A percentile compares a stretch with the other conserved stretches of the same genome.
These are phyloP conservation scores for Cyclura pinguis DNA, from an alignment of 2,797 vertebrate species.

Conservation along the genomic window DNA sequence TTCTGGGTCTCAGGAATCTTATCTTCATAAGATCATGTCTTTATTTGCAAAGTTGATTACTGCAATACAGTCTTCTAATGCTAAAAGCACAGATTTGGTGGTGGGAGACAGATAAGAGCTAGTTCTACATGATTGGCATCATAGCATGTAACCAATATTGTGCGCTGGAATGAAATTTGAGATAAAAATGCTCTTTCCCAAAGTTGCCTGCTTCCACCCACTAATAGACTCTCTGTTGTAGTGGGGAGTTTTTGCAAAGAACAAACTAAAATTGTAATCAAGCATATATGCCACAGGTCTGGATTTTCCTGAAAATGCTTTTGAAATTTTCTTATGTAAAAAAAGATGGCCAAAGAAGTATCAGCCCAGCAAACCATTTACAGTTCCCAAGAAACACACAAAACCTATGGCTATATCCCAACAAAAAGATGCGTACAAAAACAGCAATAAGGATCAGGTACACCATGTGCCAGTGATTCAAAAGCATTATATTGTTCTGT, in stretches of 20 bases:
- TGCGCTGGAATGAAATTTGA: slow-evolving; percentile 13
- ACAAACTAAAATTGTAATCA: not conserved
- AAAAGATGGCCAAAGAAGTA: not conserved
- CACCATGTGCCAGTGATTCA: too few relatives aligned
- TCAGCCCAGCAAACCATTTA: slow-evolving; percentile 38
- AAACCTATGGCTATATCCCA: too few relatives aligned
- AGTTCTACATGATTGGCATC: not conserved
- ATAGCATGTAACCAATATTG: slow-evolving; percentile 14
- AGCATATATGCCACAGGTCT: slow-evolving; percentile 23
- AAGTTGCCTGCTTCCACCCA: slow-evolving; percentile 3
- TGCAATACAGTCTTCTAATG: not conserved
- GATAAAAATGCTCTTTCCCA: slow-evolving; percentile 36
- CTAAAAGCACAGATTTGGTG: not conserved
- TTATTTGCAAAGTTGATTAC: not conserved
- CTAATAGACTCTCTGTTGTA: not conserved
- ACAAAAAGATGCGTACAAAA: too few relatives aligned
- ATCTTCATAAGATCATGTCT: not conserved
- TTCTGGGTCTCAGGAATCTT: not conserved
- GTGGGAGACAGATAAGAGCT: too few relatives aligned
- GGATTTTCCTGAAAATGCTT: slow-evolving; percentile 46
- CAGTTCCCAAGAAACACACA: not conserved
- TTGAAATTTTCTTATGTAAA: slow-evolving; percentile 42
- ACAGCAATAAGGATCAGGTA: too few relatives aligned
- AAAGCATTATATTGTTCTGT: too few relatives aligned
- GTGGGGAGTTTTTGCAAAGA: not conserved